Percentiles rank a stretch among this genome's conserved stretches.
phyloP scores from a whole-genome alignment of 2,113 vertebrate species.

The Tilapia sparmanii region DNA sequence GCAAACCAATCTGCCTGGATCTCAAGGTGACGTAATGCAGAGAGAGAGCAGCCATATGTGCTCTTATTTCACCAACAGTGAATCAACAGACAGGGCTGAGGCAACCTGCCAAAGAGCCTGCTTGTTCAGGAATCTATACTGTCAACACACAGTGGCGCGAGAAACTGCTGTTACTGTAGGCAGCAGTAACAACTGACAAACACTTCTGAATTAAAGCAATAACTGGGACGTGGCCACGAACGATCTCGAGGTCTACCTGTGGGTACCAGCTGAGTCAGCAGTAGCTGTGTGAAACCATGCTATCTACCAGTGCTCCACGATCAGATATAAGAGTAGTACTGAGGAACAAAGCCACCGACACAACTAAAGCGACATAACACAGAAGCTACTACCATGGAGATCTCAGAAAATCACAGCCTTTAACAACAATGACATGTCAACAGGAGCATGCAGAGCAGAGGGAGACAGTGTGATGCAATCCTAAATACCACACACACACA shows the following conservation, averaged over 20 bases:
- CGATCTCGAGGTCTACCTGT: slow-evolving; percentile 5
- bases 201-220: not conserved
- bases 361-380: slow-evolving; percentile 4
- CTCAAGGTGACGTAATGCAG: slow-evolving; percentile 63
- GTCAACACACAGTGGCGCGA: not conserved
- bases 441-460: not conserved
- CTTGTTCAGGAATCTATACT: slow-evolving; percentile 47
- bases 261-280: slow-evolving; percentile 10
- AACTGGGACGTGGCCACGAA: not conserved
- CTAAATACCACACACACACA: not conserved
- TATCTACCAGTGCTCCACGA: not conserved
- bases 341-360: not conserved
- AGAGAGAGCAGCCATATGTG: slow-evolving; percentile 53
- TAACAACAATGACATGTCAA: not conserved
- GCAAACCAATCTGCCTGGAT: slow-evolving; percentile 38
- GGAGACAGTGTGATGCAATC: not conserved
- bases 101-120: slow-evolving; percentile 35
- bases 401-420: not conserved
- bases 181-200: slow-evolving; percentile 27
- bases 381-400: not conserved
- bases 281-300: not conserved
- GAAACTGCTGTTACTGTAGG: slow-evolving; percentile 4
- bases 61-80: slow-evolving; percentile 63
- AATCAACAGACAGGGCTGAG: slow-evolving; percentile 55
- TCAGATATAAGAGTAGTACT: not conserved